These are phyloP conservation scores for Halcyon leucocephala DNA, from an alignment of 2,797 vertebrate species.

Conservation along the genomic window DNA sequence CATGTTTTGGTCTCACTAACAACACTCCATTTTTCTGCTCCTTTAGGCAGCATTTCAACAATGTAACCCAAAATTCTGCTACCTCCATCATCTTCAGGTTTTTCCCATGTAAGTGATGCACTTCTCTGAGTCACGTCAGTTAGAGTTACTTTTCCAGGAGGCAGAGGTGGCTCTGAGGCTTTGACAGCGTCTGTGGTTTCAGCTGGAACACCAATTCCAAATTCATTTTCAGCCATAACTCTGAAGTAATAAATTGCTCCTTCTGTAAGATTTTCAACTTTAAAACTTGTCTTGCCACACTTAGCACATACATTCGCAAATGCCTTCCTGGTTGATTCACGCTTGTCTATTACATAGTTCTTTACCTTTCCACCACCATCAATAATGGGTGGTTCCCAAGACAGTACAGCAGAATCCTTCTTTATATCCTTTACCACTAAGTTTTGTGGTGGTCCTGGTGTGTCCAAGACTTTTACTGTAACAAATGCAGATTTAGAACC, in stretches of 20 bases:
- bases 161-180: slow-evolving; percentile 93
- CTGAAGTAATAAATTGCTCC: slow-evolving; percentile 97
- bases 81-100: slow-evolving; percentile 96
- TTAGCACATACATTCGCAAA: slow-evolving; percentile 94
- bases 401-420: slow-evolving; percentile 89
- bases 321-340: slow-evolving; percentile 96
- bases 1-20: slow-evolving; percentile 93
- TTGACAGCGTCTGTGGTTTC: slow-evolving; percentile 93
- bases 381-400: slow-evolving; percentile 92
- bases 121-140: slow-evolving; percentile 93
- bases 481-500: slow-evolving; percentile 93
- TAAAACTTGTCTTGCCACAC: slow-evolving; percentile 92
- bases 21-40: slow-evolving; percentile 94
- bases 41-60: slow-evolving; percentile 97
- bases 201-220: slow-evolving; percentile 89
- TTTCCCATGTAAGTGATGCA: slow-evolving; percentile 93
- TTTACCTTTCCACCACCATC: slow-evolving; percentile 97
- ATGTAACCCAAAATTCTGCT: slow-evolving; percentile 95
- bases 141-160: slow-evolving; percentile 91
- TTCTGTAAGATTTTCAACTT: slow-evolving; percentile 94
- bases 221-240: slow-evolving; percentile 99
- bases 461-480: slow-evolving; percentile 94
- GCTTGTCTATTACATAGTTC: slow-evolving; percentile 97
- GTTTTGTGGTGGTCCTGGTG: slow-evolving; percentile 92
- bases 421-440: slow-evolving; percentile 91